These are phyloP conservation scores for Spermophilus dauricus DNA, from an alignment of 2,113 vertebrate species.

Conservation along the genomic window DNA sequence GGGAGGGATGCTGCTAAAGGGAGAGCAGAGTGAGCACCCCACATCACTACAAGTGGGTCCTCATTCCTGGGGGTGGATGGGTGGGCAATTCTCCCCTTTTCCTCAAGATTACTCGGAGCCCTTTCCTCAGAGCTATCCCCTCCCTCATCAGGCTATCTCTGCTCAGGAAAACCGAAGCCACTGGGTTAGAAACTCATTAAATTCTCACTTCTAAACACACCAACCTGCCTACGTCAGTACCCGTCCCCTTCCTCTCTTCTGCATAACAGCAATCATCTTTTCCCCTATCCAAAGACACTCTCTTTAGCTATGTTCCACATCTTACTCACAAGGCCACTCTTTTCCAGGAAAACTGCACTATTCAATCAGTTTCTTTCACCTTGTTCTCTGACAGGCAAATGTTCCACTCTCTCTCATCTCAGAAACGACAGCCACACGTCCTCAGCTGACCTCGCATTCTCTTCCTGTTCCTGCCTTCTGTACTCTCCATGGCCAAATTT, in stretches of 20 bases:
- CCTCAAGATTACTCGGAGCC: neutral
- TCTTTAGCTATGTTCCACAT: neutral
- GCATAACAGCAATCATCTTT: neutral
- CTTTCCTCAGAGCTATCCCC: neutral
- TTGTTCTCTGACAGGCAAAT: conserved; percentile 4
- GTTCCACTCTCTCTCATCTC: neutral
- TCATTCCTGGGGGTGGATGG: neutral
- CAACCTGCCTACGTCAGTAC: neutral
- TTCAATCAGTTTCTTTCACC: conserved; percentile 31
- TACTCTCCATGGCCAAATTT: neutral
- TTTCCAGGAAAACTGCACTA: neutral
- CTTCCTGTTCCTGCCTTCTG: neutral
- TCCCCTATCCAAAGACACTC: neutral
- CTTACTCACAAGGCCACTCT: neutral
- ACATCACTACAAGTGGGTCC: neutral
- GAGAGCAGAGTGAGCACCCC: neutral
- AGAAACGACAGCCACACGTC: neutral
- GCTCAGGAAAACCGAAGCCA: neutral
- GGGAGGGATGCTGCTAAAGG: neutral
- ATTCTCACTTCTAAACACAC: neutral
- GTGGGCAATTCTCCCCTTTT: neutral
- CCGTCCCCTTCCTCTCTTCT: neutral
- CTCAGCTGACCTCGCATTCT: neutral
- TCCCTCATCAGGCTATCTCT: neutral
- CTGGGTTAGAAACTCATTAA: neutral